phyloP scores from a whole-genome alignment of 23 tunicate species.

The Aplidium turbinatum region DNA sequence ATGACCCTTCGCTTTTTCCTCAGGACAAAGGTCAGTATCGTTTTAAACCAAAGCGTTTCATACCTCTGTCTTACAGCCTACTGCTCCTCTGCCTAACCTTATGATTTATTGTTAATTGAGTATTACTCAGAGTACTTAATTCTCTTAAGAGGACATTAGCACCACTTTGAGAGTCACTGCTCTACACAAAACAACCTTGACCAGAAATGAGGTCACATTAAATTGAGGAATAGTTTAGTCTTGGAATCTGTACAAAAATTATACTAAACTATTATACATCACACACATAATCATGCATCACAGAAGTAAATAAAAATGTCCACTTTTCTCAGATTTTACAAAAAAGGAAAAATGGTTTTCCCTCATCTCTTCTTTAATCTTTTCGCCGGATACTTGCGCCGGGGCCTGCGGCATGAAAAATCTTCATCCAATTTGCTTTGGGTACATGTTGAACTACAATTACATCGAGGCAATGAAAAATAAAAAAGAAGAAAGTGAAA shows the following conservation, averaged over 20 bases:
- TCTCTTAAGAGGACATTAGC: too few relatives aligned
- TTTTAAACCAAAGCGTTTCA: too few relatives aligned
- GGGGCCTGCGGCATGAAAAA: slow-evolving; percentile 44
- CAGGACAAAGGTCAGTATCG: background rate
- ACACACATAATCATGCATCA: background rate
- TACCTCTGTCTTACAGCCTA: too few relatives aligned
- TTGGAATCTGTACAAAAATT: background rate
- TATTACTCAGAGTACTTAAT: too few relatives aligned
- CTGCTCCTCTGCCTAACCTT: too few relatives aligned
- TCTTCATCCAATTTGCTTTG: slow-evolving; percentile 69
- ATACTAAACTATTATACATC: background rate
- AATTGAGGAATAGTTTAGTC: too few relatives aligned
- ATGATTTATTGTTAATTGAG: too few relatives aligned
- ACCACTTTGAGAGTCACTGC: too few relatives aligned
- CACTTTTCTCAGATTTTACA: slow-evolving; percentile 10
- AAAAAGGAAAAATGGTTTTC: slow-evolving; percentile 51
- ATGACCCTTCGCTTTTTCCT: slow-evolving; percentile 39
- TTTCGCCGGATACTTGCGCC: slow-evolving; percentile 62
- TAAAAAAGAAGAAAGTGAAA: background rate
- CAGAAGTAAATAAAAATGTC: background rate
- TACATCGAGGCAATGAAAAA: slow-evolving; percentile 14
- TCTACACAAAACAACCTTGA: too few relatives aligned
- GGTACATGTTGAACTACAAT: slow-evolving; percentile 62
- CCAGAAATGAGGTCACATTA: too few relatives aligned
- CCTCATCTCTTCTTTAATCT: slow-evolving; percentile 27